Evolutionary conservation across 1,140 invertebrate genomes (phyloP).

Genomic region (Papilio machaon): DNA sequence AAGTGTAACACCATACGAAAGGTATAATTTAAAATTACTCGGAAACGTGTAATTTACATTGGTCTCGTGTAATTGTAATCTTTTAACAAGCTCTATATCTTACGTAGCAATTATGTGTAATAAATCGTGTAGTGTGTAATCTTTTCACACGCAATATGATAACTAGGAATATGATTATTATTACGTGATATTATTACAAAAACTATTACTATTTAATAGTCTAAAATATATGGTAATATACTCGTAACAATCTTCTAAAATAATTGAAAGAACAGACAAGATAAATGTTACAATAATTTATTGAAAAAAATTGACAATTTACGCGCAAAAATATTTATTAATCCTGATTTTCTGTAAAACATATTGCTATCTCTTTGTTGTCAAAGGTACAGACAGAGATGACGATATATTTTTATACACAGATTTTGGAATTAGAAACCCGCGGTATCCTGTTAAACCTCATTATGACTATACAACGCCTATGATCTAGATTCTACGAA

Average conservation of each 20-base stretch:
- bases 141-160: slow-evolving; percentile 18
- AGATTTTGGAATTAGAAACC: too few species aligned
- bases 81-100: neutral
- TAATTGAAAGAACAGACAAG: too few species aligned
- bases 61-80: neutral
- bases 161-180: neutral
- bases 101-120: neutral
- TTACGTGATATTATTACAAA: neutral
- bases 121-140: neutral
- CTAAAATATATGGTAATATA: neutral
- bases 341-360: too few species aligned
- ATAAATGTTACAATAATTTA: too few species aligned
- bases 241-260: neutral
- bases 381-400: too few species aligned
- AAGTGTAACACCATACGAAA: neutral
- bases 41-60: neutral
- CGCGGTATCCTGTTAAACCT: too few species aligned
- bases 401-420: too few species aligned
- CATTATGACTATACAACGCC: too few species aligned
- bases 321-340: too few species aligned
- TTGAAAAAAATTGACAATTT: too few species aligned
- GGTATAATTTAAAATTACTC: neutral
- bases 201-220: neutral
- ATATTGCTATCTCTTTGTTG: too few species aligned
- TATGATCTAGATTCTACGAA: too few species aligned